A percentile compares a stretch with the other conserved stretches of the same genome.
Evolutionary conservation across 1,140 invertebrate species (phyloP).

Genomic region (Drosophila suzukii): DNA sequence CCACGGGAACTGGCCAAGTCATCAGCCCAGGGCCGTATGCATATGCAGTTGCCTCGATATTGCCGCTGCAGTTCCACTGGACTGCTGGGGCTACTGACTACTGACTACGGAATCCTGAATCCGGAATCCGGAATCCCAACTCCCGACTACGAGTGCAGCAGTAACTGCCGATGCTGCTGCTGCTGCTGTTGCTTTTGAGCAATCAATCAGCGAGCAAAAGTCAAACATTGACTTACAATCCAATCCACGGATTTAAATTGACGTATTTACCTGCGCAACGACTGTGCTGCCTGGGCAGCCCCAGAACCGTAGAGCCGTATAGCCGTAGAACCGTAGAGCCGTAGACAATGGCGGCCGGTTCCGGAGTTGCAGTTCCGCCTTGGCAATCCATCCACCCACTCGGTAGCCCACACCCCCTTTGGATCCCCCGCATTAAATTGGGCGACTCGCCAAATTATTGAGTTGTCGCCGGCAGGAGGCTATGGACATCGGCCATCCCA

Average conservation of each 20-base stretch:
- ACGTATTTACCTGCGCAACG: conserved; percentile 78
- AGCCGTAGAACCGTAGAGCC: conserved; percentile 24
- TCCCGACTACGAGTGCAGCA: conserved; percentile 30
- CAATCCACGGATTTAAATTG: conserved; percentile 83
- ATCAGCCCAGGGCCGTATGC: conserved; percentile 75
- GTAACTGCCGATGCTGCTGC: conserved; percentile 42
- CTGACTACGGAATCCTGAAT: conserved; percentile 3
- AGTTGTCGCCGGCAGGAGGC: conserved; percentile 65
- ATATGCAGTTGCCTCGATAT: conserved; percentile 71
- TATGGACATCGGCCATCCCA: conserved; percentile 15
- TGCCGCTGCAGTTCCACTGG: conserved; percentile 41
- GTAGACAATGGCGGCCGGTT: conserved; percentile 65
- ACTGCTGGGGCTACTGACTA: conserved; percentile 11
- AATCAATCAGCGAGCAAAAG: conserved; percentile 84
- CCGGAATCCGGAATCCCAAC: not conserved
- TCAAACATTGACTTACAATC: conserved; percentile 84
- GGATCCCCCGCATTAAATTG: conserved; percentile 71
- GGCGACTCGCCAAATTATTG: conserved; percentile 81
- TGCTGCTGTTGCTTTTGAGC: conserved; percentile 79
- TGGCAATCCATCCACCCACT: conserved; percentile 11
- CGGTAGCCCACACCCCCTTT: not conserved
- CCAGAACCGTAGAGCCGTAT: not conserved
- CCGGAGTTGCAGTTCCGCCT: conserved; percentile 28
- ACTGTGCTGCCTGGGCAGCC: conserved; percentile 19
- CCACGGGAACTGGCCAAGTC: conserved; percentile 64